phyloP scores from a whole-genome alignment of 2,113 vertebrate genomes.

The Mixornis gularis region DNA sequence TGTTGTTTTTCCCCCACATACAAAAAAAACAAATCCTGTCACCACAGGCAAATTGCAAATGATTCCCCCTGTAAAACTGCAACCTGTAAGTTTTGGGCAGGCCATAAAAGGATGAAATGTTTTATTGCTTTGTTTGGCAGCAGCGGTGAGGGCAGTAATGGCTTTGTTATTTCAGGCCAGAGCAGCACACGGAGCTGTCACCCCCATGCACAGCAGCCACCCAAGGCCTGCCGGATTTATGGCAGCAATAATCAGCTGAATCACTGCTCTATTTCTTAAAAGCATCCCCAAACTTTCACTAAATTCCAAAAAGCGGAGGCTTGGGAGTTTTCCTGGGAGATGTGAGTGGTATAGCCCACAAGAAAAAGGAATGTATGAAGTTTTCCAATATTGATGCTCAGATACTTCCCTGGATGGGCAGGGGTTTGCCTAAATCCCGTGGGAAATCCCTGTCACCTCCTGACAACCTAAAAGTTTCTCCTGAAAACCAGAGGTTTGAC shows the following conservation, averaged over 20 bases:
- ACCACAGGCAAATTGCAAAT: not conserved
- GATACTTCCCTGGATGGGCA: not conserved
- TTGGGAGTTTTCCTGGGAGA: not conserved
- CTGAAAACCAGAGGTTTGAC: not conserved
- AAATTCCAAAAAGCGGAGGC: not conserved
- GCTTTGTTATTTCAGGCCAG: not conserved
- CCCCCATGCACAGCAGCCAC: not conserved
- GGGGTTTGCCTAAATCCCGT: not conserved
- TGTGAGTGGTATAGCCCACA: fast-evolving
- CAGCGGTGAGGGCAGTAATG: not conserved
- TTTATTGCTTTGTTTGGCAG: not conserved
- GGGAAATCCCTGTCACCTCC: not conserved
- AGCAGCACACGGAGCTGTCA: not conserved
- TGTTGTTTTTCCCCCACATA: fast-evolving
- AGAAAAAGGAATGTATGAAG: fast-evolving
- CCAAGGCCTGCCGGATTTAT: not conserved
- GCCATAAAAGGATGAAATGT: not conserved
- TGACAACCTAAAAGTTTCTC: not conserved
- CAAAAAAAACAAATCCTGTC: not conserved
- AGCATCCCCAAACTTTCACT: not conserved
- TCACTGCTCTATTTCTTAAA: not conserved
- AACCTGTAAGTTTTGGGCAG: not conserved
- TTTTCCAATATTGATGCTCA: fast-evolving
- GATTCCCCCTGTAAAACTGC: not conserved
- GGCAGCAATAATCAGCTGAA: constrained; percentile 1